Evolutionary conservation across 23 tunicate genomes (phyloP).

Genomic region (Ciona savignyi): DNA sequence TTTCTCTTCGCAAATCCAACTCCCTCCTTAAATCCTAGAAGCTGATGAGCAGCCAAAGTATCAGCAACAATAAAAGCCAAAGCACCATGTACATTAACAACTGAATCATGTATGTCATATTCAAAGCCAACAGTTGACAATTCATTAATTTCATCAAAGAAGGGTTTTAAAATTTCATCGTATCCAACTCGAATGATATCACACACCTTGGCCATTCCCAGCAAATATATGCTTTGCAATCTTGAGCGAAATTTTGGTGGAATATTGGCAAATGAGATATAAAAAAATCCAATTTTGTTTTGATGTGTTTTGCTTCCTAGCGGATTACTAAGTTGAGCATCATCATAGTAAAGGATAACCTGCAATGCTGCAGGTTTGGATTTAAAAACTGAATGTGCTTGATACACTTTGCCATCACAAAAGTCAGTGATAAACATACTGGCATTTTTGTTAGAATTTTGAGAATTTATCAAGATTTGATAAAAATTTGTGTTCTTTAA

Average conservation of each 20-base stretch:
- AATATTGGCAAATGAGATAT: neutral
- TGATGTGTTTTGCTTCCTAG: neutral
- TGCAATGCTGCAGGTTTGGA: neutral
- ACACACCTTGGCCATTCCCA: neutral
- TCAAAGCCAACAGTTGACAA: neutral
- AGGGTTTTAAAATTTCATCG: neutral
- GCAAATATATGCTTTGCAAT: neutral
- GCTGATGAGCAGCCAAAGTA: constrained; percentile 8
- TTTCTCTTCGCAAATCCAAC: constrained; percentile 1
- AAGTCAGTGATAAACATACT: too few species aligned
- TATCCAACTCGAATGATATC: neutral
- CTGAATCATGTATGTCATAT: neutral
- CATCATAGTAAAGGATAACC: neutral
- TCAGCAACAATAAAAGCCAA: constrained; percentile 3
- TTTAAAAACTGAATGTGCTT: neutral
- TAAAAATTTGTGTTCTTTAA: neutral
- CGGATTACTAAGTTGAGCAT: neutral
- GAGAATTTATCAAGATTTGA: too few species aligned
- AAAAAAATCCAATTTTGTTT: neutral
- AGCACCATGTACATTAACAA: neutral
- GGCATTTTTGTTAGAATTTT: too few species aligned
- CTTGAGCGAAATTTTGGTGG: neutral
- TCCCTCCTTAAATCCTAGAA: neutral
- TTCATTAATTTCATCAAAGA: neutral
- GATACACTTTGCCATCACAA: neutral